Conservation (phyloP, 1,140 invertebrate genomes). For the Sycophaga agraensis region DNA sequence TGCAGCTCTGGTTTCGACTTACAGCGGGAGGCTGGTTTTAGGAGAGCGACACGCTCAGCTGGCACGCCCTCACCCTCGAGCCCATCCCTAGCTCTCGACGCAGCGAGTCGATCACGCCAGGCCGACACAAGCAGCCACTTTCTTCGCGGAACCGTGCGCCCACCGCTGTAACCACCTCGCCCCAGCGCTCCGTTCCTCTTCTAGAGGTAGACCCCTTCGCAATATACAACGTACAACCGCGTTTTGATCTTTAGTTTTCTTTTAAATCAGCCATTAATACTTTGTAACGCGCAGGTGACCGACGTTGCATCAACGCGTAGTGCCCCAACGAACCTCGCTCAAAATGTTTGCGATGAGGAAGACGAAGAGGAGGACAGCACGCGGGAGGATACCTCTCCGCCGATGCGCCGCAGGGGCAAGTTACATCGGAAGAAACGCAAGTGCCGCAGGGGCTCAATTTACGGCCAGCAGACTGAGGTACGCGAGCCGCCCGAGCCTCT, state of each 20-base stretch:
- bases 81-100: constrained; percentile 36
- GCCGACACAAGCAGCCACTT: constrained; percentile 3
- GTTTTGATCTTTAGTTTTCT: too few relatives aligned
- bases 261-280: too few relatives aligned
- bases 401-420: constrained; percentile 40
- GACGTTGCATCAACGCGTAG: constrained; percentile 26
- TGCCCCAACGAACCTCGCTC: not conserved
- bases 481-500: constrained; percentile 49
- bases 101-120: constrained; percentile 33
- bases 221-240: not conserved
- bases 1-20: not conserved
- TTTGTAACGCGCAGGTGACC: constrained; percentile 3
- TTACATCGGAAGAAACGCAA: constrained; percentile 49
- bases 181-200: constrained; percentile 26
- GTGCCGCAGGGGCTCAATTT: constrained; percentile 46
- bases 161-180: constrained; percentile 21
- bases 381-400: not conserved
- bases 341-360: constrained; percentile 30
- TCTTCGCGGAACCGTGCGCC: not conserved
- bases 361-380: constrained; percentile 41
- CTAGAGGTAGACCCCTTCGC: constrained; percentile 25
- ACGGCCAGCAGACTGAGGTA: constrained; percentile 53
- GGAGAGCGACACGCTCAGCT: constrained; percentile 47
- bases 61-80: constrained; percentile 51
- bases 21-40: not conserved